phyloP scores from a whole-genome alignment of 2,888 invertebrate species.

The Scaptomyza parva region DNA sequence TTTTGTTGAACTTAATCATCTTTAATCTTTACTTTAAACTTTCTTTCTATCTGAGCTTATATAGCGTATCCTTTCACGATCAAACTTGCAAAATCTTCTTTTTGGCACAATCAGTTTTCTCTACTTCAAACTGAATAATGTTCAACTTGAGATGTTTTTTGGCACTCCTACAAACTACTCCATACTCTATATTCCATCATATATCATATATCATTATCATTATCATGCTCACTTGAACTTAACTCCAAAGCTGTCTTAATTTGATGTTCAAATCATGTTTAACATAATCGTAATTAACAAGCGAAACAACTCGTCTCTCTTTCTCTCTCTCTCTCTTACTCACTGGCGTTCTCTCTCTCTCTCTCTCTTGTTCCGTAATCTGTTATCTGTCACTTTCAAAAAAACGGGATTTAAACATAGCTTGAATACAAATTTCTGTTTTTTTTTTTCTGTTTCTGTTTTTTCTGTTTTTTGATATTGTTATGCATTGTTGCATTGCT shows the following conservation, averaged over 20 bases:
- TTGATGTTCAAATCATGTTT: background rate
- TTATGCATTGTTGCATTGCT: slow-evolving; percentile 46
- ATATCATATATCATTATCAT: too few species aligned
- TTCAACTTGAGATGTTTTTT: background rate
- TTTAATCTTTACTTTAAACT: too few species aligned
- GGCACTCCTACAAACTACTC: too few species aligned
- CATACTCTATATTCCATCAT: too few species aligned
- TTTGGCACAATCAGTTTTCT: too few species aligned
- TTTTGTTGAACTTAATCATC: too few species aligned
- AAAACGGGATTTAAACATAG: background rate
- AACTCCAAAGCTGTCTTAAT: background rate
- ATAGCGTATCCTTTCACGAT: background rate
- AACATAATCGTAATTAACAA: background rate
- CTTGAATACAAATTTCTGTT: background rate
- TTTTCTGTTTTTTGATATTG: slow-evolving; percentile 3
- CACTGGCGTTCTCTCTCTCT: background rate
- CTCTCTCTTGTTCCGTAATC: background rate
- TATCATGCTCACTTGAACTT: slow-evolving; percentile 12
- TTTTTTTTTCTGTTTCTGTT: background rate
- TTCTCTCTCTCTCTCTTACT: background rate
- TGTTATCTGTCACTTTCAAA: slow-evolving; percentile 7
- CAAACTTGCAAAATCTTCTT: too few species aligned
- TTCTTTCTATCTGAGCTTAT: too few species aligned
- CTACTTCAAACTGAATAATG: too few species aligned
- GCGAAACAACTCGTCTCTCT: background rate